Base-by-base conservation (phyloP, 2,888 invertebrate species). In the Parnassius glacialis region DNA sequence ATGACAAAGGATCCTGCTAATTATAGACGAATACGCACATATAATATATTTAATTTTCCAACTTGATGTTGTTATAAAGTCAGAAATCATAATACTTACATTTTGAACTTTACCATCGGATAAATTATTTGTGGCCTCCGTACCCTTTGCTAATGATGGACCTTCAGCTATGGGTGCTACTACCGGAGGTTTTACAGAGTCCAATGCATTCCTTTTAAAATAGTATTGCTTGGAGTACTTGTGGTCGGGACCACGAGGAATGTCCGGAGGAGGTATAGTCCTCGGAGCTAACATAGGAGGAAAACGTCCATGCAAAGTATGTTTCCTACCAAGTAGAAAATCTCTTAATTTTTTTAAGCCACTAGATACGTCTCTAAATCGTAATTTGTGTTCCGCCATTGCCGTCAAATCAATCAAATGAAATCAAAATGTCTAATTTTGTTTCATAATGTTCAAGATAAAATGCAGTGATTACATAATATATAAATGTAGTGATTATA, bases 111-210 rank as follows among this genome's bases (percentile, higher is more conserved):
- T 34, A 34, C 16, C n/a, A 25, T 48, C 43, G 9, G 48, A 9
- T 48, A 13, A 13, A 13, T n/a, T 13, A 7, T 48, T 48, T 48
- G 45, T n/a, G 45, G 34, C 7, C 34, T 34, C 34, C 34, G 34
- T 34, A 7, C 34, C 34, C 34, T 34, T 34, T 34, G 34, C 34
- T 3, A 11, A 45, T n/a, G 45, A 3, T 2, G 10, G 12, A 3
- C 54, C 83, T 68, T 78, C 76, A 2, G 81, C 87, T 9, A 87
- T 66, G 2, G 89, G 87, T 0, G 85, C 88, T 9, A 88, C 75
- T 0, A 90, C 79, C 0, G 90, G 90, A 0, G 90, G 90, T 10
- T 75, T 72, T 0, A 89, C 84, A 2, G 88, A 81, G 61, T 83
- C 69, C 63, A 74, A 67, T 0, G 72, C 74, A 70, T 70, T 73